Percentiles rank a stretch among this genome's conserved stretches.
Evolutionary conservation across 2,113 vertebrate species (phyloP).

Genomic region (Turnix velox): DNA sequence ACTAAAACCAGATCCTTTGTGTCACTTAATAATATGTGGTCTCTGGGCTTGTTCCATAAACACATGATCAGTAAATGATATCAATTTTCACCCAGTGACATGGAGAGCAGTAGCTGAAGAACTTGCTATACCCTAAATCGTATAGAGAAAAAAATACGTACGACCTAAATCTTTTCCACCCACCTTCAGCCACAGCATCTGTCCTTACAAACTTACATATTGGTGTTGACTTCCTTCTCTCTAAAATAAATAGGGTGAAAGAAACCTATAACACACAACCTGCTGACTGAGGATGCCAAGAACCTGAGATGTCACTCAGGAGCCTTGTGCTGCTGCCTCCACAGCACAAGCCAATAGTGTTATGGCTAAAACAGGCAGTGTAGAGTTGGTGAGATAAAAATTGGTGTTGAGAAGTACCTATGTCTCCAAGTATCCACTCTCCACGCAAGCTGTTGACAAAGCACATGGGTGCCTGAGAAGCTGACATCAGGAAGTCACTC

Average conservation of each 20-base stretch:
- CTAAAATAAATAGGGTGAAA: neutral
- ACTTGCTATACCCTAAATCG: neutral
- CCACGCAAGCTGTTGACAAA: slow-evolving; percentile 70
- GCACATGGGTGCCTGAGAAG: slow-evolving; percentile 69
- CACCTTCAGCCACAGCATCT: neutral
- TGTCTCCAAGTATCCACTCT: slow-evolving; percentile 70
- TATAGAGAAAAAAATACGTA: neutral
- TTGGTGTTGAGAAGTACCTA: slow-evolving; percentile 42
- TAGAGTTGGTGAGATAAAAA: neutral
- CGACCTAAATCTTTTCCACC: neutral
- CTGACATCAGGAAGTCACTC: slow-evolving; percentile 72
- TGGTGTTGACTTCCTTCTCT: neutral
- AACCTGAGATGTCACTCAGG: neutral
- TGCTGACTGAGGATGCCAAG: neutral
- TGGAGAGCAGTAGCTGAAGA: neutral
- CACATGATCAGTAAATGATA: neutral
- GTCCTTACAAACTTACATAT: neutral
- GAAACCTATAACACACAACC: neutral
- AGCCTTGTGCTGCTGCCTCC: neutral
- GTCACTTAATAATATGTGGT: neutral
- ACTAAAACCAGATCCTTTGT: neutral
- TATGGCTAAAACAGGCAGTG: neutral
- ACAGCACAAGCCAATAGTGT: neutral
- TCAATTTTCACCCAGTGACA: neutral
- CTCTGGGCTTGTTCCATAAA: neutral